Evolutionary conservation across 2,797 vertebrate genomes (phyloP).

Genomic region (Micromesistius poutassou): DNA sequence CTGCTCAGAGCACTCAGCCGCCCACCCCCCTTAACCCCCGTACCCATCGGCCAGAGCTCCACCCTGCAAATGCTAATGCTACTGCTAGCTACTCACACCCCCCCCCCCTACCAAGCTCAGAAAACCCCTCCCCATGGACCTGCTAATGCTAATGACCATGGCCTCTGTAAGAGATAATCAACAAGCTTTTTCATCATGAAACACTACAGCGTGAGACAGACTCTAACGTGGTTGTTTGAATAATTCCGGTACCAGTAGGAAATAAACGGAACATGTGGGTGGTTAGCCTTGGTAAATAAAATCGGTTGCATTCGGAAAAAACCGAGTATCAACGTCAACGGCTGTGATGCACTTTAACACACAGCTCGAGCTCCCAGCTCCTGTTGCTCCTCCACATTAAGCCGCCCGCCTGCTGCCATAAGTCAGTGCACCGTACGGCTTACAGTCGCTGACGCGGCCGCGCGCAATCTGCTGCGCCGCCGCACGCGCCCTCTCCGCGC

Average conservation of each 20-base stretch:
- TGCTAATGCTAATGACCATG: slow-evolving; percentile 71
- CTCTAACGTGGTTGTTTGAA: neutral
- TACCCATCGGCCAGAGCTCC: slow-evolving; percentile 26
- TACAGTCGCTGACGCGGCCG: slow-evolving; percentile 3
- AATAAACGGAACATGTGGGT: slow-evolving; percentile 11
- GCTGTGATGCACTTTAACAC: slow-evolving; percentile 23
- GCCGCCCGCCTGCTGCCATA: slow-evolving; percentile 31
- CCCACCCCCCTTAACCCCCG: slow-evolving; percentile 13
- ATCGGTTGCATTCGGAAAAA: too few relatives aligned
- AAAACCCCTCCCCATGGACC: neutral
- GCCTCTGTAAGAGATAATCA: slow-evolving; percentile 59
- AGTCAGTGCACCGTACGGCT: slow-evolving; percentile 40
- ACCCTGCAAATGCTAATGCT: neutral
- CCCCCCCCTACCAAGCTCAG: neutral
- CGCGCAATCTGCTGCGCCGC: neutral
- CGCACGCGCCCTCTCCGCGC: neutral
- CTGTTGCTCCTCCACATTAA: slow-evolving; percentile 42
- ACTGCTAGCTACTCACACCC: neutral
- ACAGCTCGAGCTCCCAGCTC: slow-evolving; percentile 20
- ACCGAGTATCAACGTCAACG: neutral
- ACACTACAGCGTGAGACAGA: slow-evolving; percentile 45
- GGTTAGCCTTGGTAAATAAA: neutral
- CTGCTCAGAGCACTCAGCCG: slow-evolving; percentile 17
- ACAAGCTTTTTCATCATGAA: slow-evolving; percentile 78
- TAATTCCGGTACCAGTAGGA: neutral